These are phyloP conservation scores for Athene noctua DNA, from an alignment of 2,113 vertebrate genomes.

Conservation along the genomic window DNA sequence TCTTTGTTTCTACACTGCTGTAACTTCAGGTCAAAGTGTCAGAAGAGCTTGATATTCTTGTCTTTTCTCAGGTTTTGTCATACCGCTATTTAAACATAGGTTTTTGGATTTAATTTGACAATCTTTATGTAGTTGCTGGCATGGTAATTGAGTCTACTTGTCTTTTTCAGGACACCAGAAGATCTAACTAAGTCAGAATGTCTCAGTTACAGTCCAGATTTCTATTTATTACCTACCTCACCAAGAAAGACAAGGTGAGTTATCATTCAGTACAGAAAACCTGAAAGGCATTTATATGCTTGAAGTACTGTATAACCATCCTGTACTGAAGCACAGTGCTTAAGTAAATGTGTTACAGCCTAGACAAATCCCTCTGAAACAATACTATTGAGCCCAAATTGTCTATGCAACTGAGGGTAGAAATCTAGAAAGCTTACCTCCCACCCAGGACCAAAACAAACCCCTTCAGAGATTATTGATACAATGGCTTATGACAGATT, in stretches of 20 bases:
- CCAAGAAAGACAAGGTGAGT: slow-evolving; percentile 86
- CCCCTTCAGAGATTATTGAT: slow-evolving; percentile 38
- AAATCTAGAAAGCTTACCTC: slow-evolving; percentile 14
- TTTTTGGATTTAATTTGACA: slow-evolving; percentile 76
- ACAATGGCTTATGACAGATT: slow-evolving; percentile 64
- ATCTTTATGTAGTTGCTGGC: slow-evolving; percentile 73
- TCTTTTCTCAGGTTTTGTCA: slow-evolving; percentile 37
- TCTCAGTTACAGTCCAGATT: slow-evolving; percentile 67
- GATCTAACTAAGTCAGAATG: slow-evolving; percentile 89
- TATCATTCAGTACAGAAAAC: slow-evolving; percentile 81
- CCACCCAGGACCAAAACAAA: slow-evolving; percentile 8
- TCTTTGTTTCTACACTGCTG: background rate
- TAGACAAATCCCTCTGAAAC: slow-evolving; percentile 3
- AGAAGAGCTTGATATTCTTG: slow-evolving; percentile 38
- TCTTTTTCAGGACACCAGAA: slow-evolving; percentile 85
- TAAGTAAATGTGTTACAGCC: slow-evolving; percentile 10
- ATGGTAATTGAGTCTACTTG: slow-evolving; percentile 87
- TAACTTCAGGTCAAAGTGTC: slow-evolving; percentile 17
- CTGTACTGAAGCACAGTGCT: background rate
- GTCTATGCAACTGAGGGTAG: background rate
- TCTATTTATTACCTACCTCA: slow-evolving; percentile 88
- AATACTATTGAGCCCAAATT: background rate
- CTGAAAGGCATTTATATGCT: slow-evolving; percentile 71
- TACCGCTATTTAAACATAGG: slow-evolving; percentile 34
- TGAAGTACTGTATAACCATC: slow-evolving; percentile 46